Conservation (phyloP, 2,113 vertebrate species). For the Thinocorus orbignyianus region DNA sequence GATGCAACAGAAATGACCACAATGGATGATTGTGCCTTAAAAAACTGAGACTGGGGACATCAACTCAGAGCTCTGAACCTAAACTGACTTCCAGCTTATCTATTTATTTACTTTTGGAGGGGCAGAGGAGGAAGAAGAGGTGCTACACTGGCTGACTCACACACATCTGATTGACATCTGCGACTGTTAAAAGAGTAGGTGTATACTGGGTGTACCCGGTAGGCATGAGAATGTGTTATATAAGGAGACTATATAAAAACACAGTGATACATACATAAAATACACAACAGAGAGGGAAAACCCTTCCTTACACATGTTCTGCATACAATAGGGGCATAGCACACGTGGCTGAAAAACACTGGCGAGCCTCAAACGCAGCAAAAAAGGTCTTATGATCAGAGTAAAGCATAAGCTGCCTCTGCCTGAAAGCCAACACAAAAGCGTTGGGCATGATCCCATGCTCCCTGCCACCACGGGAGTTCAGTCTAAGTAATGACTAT, state of each 20-base stretch:
- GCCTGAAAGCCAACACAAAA: not conserved
- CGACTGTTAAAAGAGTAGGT: not conserved
- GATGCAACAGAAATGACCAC: not conserved
- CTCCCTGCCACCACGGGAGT: not conserved
- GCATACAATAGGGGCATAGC: not conserved
- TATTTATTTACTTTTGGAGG: slow-evolving; percentile 21
- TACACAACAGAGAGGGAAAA: not conserved
- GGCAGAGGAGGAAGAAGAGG: slow-evolving; percentile 4
- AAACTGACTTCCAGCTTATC: not conserved
- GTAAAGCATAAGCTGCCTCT: not conserved
- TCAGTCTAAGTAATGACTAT: slow-evolving; percentile 2
- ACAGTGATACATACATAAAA: not conserved
- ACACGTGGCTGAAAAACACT: not conserved
- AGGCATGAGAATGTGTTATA: not conserved
- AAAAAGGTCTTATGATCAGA: not conserved
- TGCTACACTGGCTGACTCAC: not conserved
- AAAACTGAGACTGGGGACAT: not conserved
- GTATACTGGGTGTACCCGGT: not conserved
- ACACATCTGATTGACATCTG: slow-evolving; percentile 15
- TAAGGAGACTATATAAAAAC: not conserved
- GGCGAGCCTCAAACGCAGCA: not conserved
- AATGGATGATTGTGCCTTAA: not conserved
- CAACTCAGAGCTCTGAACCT: not conserved
- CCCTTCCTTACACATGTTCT: not conserved
- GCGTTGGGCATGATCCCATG: not conserved